phyloP scores from a whole-genome alignment of 2,113 vertebrate species.

The Crotophaga sulcirostris region DNA sequence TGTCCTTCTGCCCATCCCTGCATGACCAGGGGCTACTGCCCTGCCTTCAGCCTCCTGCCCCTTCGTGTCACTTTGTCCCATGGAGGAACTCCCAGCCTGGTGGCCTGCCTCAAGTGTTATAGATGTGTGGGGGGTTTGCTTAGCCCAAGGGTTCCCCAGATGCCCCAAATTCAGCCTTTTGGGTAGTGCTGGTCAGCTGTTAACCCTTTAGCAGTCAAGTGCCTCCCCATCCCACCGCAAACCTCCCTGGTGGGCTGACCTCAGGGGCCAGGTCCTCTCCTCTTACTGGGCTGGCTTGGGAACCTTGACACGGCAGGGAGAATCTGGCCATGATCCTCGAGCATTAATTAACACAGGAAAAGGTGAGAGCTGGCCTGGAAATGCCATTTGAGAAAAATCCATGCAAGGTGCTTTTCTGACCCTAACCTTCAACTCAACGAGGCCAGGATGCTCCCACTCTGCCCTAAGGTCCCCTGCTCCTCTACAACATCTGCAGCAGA shows the following conservation, averaged over 20 bases:
- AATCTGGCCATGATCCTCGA: background rate
- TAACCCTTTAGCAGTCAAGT: background rate
- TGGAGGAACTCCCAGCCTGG: background rate
- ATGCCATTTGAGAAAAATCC: background rate
- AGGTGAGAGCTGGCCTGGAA: background rate
- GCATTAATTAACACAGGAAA: background rate
- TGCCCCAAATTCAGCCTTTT: background rate
- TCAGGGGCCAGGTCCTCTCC: background rate
- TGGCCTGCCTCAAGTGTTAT: background rate
- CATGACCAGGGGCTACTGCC: background rate
- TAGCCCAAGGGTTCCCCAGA: background rate
- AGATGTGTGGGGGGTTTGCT: background rate
- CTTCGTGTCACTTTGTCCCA: background rate
- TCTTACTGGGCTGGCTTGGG: background rate
- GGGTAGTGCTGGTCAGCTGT: background rate
- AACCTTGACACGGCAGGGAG: background rate
- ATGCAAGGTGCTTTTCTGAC: background rate
- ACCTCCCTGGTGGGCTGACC: rapidly evolving
- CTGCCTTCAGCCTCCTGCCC: background rate
- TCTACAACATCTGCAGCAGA: background rate
- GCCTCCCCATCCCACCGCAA: background rate
- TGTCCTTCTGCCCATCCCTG: background rate
- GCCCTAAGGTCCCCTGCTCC: background rate
- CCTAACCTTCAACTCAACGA: rapidly evolving
- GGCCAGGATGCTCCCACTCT: background rate